Evolutionary conservation across 2,888 invertebrate species (phyloP), one percentile per base, ranked within the genome.

Genomic region (Crossocerus cetratus): DNA sequence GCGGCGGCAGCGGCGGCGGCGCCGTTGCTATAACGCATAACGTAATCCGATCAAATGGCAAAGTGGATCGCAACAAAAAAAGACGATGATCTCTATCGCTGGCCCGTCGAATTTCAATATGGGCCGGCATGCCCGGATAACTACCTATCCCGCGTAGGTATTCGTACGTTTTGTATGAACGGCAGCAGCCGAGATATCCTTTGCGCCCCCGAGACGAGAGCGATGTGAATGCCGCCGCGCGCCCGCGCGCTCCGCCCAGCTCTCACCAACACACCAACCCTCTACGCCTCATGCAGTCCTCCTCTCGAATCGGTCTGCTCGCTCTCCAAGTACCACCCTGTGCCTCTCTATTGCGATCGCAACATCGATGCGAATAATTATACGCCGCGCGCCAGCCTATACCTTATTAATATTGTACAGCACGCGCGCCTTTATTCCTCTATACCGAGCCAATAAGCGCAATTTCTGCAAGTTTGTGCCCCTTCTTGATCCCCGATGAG

Each of bases 41-140:
- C 81, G 83, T 86, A 87, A 88, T 88, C 84, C 87, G 88, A 88
- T 88, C 88, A 88, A 88, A 87, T 83, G 84, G 84, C 86, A 86
- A 88, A 88, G 87, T 87, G 87, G 84, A 85, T 85, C 82, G 83
- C 83, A 83, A 85, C 84, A 84, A 84, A 84, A 76, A 78, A 84
- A 81, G 77, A 78, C 81, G 82, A 80, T 80, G 80, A 84, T 84
- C 80, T 79, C 78, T 78, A 81, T 84, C 83, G 80, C 79, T 77
- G 82, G 84, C 78, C 83, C 84, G 83, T 83, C 85, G 85, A 87
- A 87, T 86, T 87, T 87, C 87, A 87, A 87, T 87, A 86, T 82
- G 67, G 74, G 44, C 74, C 72, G 83, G 67, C 63, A 83, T 72
- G 76, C 81, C 81, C 81, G 84, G 72, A 81, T 79, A 83, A 83